Base-by-base conservation (phyloP, 23 tunicate species). In the Styela plicata region DNA sequence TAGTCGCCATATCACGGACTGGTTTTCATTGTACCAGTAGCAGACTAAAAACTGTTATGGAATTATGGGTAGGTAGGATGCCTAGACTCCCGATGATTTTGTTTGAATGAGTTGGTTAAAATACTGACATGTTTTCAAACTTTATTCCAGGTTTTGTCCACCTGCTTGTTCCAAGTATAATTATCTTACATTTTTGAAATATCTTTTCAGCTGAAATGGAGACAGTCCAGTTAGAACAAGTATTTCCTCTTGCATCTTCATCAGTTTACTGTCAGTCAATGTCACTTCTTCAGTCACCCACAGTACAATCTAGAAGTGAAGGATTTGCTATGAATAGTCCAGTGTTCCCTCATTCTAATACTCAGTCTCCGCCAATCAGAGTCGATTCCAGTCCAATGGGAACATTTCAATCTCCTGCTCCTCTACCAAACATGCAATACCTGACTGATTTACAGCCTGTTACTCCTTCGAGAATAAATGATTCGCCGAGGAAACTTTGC, bases 361-460 rank as follows among this genome's bases (percentile, higher is more conserved):
- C 13, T 44, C 77, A 71, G 77, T 19, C 34, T 7, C 35, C 77
- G 5, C 77, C 77, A 21, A 7, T 21, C 32, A 2, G 16, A 3
- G 34, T 34, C 16, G 23, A 33, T 21, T 34, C 35, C 16, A 5
- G 3, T 26, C 13, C 37, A 26, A 33, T 5, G 36, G 34, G 37
- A n/a, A 28, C 34, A 33, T 21, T 71, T 21, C 32, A 34, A 3
- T 36, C 77, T 21, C 77, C 36, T 3, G 20, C 24, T 71, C 24
- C 24, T 22, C 36, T 28, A 17, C 2, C 77, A 30, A 17, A 30
- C 29, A 32, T 71, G 24, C 57, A 44, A 26, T 66, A 69, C 24
- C 82, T 90, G 26, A 90, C 84, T 83, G 88, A 85, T 19, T 63
- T 90, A 68, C 83, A 86, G 34, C 85, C 97, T 28, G 97, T 91